Evolutionary conservation across 2,888 invertebrate species (phyloP), one percentile per base, ranked within the genome.

Genomic region (Linnaemya tessellans): DNA sequence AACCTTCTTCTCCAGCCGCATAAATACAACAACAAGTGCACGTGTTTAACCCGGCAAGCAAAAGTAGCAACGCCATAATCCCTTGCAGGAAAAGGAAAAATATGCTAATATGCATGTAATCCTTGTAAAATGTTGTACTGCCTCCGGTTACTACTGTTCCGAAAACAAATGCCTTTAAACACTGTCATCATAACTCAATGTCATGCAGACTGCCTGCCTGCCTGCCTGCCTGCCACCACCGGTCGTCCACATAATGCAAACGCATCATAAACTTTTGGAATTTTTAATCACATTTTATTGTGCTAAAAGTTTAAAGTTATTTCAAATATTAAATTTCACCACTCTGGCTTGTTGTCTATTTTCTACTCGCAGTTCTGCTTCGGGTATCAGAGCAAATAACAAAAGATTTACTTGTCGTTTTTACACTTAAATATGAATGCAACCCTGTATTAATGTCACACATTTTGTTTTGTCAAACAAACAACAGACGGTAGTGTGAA

Each of bases 401-500:
- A 43, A 56, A 62, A 70, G 70, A 79, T 64, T 74, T 73, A 30
- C 54, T 30, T 9, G 13, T 56, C 41, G 15, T 46, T 58, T 58
- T 64, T 60, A 49, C 15, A 41, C 35, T 62, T 43, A 43, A 30
- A 20, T 22, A 13, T n/a, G 54, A 60, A 49, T 70, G 67, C 82
- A 82, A 71, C 80, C 78, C 78, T 84, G 67, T 25, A 65, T 73
- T 18, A 30, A 35, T 75, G 56, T 75, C 74, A 58, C 74, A 58
- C 58, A 51, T 68, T 73, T 38, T 62, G 54, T 74, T 65, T 65
- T 91, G 91, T 89, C 88, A 89, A 90, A 90, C 49, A 68, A 38
- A 90, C 49, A 68, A 38, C 91, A 91, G 90, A 89, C 88, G 89
- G 89, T 90, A 88, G 89, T 90, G 88, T 91, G 90, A 91, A 91